These are phyloP conservation scores for Myodes glareolus DNA, from an alignment of 2,113 vertebrate species.

Conservation along the genomic window DNA sequence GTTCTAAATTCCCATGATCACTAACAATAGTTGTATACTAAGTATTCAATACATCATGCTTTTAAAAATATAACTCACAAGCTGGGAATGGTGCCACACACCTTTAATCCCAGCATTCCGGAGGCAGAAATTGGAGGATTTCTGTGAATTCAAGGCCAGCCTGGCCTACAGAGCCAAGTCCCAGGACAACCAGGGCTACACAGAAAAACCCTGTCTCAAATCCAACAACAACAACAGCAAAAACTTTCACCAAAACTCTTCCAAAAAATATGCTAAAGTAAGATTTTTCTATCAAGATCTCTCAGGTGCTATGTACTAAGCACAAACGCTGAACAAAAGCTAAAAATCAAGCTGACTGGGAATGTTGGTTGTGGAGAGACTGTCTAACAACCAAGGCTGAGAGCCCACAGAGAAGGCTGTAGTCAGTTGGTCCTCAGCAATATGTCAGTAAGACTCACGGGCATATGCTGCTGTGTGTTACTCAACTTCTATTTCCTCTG, in stretches of 20 bases:
- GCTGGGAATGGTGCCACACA: neutral
- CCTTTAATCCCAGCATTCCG: neutral
- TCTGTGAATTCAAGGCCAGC: neutral
- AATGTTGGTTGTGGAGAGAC: neutral
- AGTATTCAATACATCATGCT: neutral
- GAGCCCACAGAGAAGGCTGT: neutral
- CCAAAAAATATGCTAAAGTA: neutral
- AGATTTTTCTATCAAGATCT: neutral
- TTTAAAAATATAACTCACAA: slow-evolving; percentile 23
- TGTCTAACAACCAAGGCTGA: neutral
- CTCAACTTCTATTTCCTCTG: neutral
- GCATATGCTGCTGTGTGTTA: neutral
- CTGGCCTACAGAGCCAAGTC: neutral
- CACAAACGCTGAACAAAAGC: neutral
- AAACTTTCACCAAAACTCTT: neutral
- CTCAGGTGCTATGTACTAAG: neutral
- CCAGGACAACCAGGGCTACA: neutral
- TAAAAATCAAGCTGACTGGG: neutral
- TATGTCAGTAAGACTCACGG: rapidly evolving
- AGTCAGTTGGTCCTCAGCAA: neutral
- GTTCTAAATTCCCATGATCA: neutral
- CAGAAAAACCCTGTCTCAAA: neutral
- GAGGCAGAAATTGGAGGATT: neutral
- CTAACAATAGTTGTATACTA: neutral
- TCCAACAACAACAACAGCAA: neutral